Conservation (phyloP, 92 coral and sea anemone species). For the Phenganax marumi region DNA sequence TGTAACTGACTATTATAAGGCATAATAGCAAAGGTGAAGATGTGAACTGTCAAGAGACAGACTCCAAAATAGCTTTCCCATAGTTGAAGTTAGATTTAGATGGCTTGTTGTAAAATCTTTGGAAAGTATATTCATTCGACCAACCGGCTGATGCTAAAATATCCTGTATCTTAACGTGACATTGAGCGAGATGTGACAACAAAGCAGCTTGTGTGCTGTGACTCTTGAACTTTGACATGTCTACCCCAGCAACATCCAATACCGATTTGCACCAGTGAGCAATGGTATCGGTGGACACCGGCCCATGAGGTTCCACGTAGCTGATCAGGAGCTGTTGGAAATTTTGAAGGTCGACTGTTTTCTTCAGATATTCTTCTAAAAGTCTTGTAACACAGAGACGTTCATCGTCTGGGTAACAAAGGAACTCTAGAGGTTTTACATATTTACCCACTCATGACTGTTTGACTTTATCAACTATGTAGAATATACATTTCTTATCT, state of each 20-base stretch:
- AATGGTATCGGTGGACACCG: slow-evolving; percentile 14
- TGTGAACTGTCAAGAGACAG: no score
- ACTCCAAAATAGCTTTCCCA: no score
- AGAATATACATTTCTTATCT: slow-evolving; percentile 23
- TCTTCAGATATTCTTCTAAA: slow-evolving; percentile 36
- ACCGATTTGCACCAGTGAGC: slow-evolving; percentile 32
- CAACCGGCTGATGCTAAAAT: slow-evolving; percentile 45
- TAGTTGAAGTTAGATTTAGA: no score
- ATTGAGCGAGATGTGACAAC: slow-evolving; percentile 28
- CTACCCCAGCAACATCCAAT: slow-evolving; percentile 45
- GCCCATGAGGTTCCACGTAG: slow-evolving; percentile 54
- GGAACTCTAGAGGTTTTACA: slow-evolving; percentile 36
- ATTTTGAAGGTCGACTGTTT: slow-evolving; percentile 33
- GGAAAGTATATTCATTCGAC: slow-evolving; percentile 55
- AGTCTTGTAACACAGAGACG: slow-evolving; percentile 36
- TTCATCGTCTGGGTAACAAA: not conserved
- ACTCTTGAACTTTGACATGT: slow-evolving; percentile 42
- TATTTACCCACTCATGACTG: slow-evolving; percentile 53
- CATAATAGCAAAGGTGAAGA: no score
- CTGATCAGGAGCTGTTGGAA: slow-evolving; percentile 41
- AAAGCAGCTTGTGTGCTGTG: slow-evolving; percentile 52
- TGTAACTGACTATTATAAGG: no score
- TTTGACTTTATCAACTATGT: slow-evolving; percentile 37
- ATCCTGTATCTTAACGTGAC: slow-evolving; percentile 37
- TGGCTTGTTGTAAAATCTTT: slow-evolving; percentile 48